Evolutionary conservation across 1,140 invertebrate species (phyloP), one percentile per base, ranked within the genome.

Genomic region (Drosophila parvula): DNA sequence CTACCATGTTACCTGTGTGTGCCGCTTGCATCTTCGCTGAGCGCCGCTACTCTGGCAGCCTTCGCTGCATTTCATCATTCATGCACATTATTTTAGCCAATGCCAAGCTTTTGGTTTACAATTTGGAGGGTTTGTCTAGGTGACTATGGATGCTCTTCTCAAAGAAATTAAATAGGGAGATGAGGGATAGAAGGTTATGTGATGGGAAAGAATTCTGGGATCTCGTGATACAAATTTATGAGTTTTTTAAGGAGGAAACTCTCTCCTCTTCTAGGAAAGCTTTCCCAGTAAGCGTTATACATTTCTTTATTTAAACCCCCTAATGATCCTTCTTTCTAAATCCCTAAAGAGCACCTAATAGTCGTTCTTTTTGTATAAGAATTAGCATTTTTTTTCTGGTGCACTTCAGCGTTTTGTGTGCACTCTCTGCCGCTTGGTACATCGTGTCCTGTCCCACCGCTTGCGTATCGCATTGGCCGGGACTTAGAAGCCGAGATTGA

Each of bases 1-100:
- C 18, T 16, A 16, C 28, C 0, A 32, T 58, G 28, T 64, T 63
- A 63, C 60, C 60, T 63, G 57, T 34, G 41, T 63, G 38, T 36
- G 57, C 74, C 56, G 56, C 74, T 77, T 78, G 63, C 73, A 68
- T 76, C 73, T 76, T 76, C 41, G 62, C 47, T 77, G 74, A 77
- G 74, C 74, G 74, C 74, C 74, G 74, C 61, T 84, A 80, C 81
- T 80, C 67, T 69, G 78, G 71, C 84, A 79, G 83, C 73, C 58
- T 71, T 78, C 69, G 84, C 78, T 81, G 84, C 84, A 88, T 89
- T 88, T 88, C 84, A 90, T 88, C 84, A 88, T 88, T 89, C 84
- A 89, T 88, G 83, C 84, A 83, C 80, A 89, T 88, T 89, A 88
- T 88, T 75, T 75, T 69, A 62, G 59, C 60, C 63, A 36, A 27